Evolutionary conservation across 2,113 vertebrate genomes (phyloP).

Genomic region (Struthidea cinerea): DNA sequence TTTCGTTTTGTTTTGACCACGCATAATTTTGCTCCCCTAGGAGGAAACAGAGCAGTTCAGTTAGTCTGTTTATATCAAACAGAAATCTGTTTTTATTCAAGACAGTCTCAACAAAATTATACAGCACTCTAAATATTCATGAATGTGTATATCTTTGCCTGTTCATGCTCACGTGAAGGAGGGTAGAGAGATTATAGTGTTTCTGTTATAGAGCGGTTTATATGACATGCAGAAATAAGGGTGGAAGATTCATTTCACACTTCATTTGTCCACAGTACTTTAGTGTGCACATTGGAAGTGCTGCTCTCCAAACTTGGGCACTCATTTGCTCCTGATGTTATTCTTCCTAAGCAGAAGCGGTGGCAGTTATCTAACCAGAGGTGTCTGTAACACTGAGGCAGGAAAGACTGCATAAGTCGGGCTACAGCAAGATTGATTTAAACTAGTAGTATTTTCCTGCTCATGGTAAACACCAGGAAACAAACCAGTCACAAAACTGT

Average conservation of each 20-base stretch:
- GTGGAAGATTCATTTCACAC: constrained; percentile 2
- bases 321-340: background rate
- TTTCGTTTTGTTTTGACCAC: constrained; percentile 94
- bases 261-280: background rate
- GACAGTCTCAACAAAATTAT: background rate
- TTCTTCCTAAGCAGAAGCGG: background rate
- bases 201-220: background rate
- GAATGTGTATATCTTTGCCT: background rate
- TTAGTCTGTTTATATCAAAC: constrained; percentile 3
- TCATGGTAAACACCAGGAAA: background rate
- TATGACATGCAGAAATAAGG: background rate
- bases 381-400: background rate
- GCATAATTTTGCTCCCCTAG: constrained; percentile 93
- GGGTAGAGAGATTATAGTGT: background rate
- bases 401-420: background rate
- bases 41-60: constrained; percentile 26
- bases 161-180: background rate
- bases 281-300: background rate
- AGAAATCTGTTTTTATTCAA: background rate
- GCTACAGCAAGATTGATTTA: background rate
- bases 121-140: background rate
- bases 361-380: background rate
- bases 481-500: background rate
- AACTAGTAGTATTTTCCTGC: background rate
- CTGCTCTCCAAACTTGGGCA: background rate